These are phyloP conservation scores for Tetramorium alpestre DNA, from an alignment of 1,140 invertebrate species.

Conservation along the genomic window DNA sequence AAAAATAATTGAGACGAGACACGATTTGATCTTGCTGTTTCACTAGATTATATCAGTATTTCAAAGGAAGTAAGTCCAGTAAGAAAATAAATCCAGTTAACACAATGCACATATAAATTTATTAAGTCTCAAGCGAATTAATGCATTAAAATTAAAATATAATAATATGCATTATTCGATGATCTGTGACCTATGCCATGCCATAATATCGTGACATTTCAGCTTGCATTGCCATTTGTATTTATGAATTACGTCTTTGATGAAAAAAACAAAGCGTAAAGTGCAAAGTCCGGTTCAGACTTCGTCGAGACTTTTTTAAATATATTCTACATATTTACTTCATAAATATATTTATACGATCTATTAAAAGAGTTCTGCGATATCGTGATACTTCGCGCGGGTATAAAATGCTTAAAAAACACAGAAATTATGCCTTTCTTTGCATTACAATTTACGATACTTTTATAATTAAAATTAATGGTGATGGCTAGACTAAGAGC, in stretches of 20 bases:
- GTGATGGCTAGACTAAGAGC: constrained; percentile 12
- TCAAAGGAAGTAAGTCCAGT: not conserved
- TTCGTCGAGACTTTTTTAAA: not conserved
- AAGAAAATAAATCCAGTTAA: not conserved
- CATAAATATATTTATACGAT: not conserved
- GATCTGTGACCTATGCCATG: not conserved
- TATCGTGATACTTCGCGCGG: not conserved
- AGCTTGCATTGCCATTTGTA: not conserved
- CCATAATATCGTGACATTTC: not conserved
- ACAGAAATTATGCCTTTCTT: not conserved
- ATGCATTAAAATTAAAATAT: not conserved
- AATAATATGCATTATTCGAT: not conserved
- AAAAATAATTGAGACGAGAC: constrained; percentile 1
- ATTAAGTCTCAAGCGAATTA: not conserved
- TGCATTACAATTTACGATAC: constrained; percentile 3
- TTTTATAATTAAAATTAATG: constrained; percentile 45
- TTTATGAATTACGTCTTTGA: not conserved
- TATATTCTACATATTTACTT: not conserved
- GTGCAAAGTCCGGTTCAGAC: not conserved
- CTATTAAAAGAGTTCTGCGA: not conserved
- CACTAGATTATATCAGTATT: not conserved
- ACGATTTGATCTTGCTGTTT: not conserved
- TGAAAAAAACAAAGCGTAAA: not conserved
- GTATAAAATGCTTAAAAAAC: constrained; percentile 16
- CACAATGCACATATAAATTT: constrained; percentile 16